Evolutionary conservation across 2,797 vertebrate species (phyloP).

Genomic region (Nannoperca obscura): DNA sequence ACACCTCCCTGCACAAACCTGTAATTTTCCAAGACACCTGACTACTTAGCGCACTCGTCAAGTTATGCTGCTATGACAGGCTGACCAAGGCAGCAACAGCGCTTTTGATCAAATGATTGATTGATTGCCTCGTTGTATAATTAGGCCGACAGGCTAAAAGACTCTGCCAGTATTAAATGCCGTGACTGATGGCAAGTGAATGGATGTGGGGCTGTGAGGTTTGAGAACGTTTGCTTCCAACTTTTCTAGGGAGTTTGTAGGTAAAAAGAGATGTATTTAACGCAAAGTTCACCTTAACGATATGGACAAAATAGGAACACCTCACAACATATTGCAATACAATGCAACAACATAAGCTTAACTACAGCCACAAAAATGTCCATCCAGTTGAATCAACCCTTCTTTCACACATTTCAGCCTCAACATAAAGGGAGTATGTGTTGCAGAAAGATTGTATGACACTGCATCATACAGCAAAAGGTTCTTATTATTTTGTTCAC

Average conservation of each 20-base stretch:
- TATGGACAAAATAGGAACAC: constrained; percentile 11
- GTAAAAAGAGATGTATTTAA: neutral
- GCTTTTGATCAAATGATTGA: constrained; percentile 66
- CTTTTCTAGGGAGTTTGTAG: neutral
- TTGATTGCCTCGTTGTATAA: constrained; percentile 61
- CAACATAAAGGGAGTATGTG: neutral
- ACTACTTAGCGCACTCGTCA: constrained; percentile 60
- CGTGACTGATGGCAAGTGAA: constrained; percentile 45
- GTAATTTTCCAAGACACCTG: constrained; percentile 69
- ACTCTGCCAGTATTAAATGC: constrained; percentile 53
- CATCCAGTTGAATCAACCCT: neutral
- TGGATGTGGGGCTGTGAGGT: constrained; percentile 9
- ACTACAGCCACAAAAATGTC: neutral
- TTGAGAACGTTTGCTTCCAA: constrained; percentile 13
- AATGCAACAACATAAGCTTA: neutral
- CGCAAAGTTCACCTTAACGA: neutral
- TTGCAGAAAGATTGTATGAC: constrained; percentile 1
- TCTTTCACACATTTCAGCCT: constrained; percentile 1
- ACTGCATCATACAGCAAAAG: constrained; percentile 13
- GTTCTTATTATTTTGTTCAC: constrained; percentile 5
- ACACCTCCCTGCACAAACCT: constrained; percentile 45
- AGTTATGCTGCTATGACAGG: constrained; percentile 57
- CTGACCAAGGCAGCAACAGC: constrained; percentile 40
- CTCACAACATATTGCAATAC: neutral
- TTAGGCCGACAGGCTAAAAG: constrained; percentile 60